These are phyloP conservation scores for Alca torda DNA, from an alignment of 2,797 vertebrate species.

Conservation along the genomic window DNA sequence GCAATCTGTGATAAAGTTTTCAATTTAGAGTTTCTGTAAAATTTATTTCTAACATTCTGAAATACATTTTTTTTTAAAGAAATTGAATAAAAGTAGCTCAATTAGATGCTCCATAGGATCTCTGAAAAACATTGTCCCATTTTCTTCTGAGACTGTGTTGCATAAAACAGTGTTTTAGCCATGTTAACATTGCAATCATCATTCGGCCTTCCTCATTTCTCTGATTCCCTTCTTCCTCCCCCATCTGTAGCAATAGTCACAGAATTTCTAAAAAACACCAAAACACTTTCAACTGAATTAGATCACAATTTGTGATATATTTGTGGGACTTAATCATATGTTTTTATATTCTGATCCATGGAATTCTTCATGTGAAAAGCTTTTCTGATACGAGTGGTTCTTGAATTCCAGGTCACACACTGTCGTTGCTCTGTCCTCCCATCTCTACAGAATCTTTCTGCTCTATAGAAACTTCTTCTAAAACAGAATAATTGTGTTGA, in stretches of 20 bases:
- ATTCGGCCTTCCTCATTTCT: neutral
- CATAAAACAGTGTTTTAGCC: neutral
- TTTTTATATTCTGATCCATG: neutral
- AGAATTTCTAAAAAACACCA: neutral
- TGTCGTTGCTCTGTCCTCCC: neutral
- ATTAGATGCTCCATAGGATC: neutral
- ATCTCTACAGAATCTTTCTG: neutral
- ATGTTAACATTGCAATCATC: neutral
- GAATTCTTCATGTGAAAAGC: neutral
- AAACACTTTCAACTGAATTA: neutral
- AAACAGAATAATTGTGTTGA: neutral
- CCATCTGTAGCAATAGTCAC: neutral
- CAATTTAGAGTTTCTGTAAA: neutral
- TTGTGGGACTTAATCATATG: neutral
- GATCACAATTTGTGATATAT: neutral
- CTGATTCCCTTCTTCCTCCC: neutral
- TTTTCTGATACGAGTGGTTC: neutral
- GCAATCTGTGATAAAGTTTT: conserved; percentile 16
- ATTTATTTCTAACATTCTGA: neutral
- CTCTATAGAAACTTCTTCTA: neutral
- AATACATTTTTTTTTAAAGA: neutral
- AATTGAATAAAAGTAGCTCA: neutral
- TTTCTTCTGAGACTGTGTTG: neutral
- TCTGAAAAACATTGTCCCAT: neutral
- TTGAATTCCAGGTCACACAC: neutral